Conservation (phyloP, 2,797 vertebrate genomes). For the Falco rusticolus region DNA sequence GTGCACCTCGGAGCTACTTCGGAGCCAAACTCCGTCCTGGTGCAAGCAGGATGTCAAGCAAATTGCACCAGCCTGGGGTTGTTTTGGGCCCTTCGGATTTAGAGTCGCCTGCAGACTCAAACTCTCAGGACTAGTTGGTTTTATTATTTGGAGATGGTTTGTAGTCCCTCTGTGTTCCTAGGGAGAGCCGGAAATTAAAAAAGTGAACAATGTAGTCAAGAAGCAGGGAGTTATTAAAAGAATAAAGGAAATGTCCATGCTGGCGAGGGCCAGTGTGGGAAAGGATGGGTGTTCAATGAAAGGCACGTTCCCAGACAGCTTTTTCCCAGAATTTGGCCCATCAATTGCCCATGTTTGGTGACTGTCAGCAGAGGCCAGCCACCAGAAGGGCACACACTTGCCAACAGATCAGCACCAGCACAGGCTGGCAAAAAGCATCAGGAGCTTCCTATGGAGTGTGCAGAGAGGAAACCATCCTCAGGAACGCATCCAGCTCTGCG, state of each 20-base stretch:
- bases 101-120: not conserved
- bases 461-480: not conserved
- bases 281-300: not conserved
- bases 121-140: not conserved
- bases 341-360: not conserved
- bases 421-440: not conserved
- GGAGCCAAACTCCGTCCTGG: not conserved
- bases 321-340: not conserved
- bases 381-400: not conserved
- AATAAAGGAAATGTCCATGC: not conserved
- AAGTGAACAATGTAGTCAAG: not conserved
- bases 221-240: not conserved
- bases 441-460: not conserved
- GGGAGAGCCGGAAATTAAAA: not conserved
- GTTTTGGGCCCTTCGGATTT: not conserved
- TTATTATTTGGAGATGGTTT: not conserved
- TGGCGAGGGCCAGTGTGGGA: accelerated
- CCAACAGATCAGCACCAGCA: accelerated
- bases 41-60: not conserved
- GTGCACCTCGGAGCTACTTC: not conserved
- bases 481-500: not conserved
- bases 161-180: not conserved
- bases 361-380: not conserved
- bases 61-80: not conserved
- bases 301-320: not conserved